Evolutionary conservation across 64 coral and sea anemone genomes (phyloP).

Genomic region (Anthopleura sola): DNA sequence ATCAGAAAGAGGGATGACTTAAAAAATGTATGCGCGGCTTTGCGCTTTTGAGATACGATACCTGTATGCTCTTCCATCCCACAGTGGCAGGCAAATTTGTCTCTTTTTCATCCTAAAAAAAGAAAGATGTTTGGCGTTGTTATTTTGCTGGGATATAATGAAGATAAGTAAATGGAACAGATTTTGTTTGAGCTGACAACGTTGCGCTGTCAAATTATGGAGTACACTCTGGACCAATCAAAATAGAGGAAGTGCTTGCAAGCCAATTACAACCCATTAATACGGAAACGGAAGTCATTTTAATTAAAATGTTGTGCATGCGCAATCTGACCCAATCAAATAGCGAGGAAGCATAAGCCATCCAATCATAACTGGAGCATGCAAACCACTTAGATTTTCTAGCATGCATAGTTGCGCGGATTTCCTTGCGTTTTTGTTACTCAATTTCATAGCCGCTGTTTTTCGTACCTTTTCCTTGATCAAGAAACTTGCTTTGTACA

Average conservation of each 20-base stretch:
- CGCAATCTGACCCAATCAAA: not conserved
- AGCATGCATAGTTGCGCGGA: too few species aligned
- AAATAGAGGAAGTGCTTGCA: too few species aligned
- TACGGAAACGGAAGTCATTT: not conserved
- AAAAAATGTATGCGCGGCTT: not conserved
- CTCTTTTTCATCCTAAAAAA: constrained; percentile 6
- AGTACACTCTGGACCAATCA: too few species aligned
- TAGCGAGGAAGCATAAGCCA: not conserved
- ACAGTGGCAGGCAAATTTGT: constrained; percentile 58
- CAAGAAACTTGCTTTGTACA: constrained; percentile 26
- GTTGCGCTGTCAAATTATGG: too few species aligned
- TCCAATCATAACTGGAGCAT: too few species aligned
- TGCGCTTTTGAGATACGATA: not conserved
- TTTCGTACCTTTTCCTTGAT: constrained; percentile 22
- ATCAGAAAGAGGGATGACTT: not conserved
- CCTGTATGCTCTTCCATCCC: constrained; percentile 89
- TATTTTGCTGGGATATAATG: too few species aligned
- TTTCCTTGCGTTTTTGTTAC: too few species aligned
- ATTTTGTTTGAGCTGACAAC: not conserved
- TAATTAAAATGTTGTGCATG: not conserved
- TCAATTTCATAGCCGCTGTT: not conserved
- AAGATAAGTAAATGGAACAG: not conserved
- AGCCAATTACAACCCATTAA: too few species aligned
- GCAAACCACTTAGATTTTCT: too few species aligned
- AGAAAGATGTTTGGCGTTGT: not conserved